Evolutionary conservation across 2,113 vertebrate species (phyloP).

Genomic region (Indicator indicator): DNA sequence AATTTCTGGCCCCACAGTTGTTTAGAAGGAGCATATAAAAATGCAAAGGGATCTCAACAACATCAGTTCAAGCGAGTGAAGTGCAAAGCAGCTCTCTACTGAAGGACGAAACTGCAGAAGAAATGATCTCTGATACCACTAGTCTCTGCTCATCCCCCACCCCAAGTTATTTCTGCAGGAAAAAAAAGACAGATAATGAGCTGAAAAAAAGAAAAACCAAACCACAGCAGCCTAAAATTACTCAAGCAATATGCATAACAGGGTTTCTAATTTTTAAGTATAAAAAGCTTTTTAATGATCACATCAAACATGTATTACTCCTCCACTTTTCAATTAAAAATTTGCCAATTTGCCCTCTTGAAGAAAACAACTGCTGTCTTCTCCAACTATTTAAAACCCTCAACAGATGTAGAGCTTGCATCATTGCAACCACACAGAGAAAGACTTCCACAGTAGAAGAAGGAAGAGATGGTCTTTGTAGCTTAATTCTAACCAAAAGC

Average conservation of each 20-base stretch:
- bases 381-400: conserved; percentile 54
- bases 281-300: conserved; percentile 50
- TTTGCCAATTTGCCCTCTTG: conserved; percentile 27
- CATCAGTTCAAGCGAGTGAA: neutral
- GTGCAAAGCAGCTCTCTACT: neutral
- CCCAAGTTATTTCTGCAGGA: neutral
- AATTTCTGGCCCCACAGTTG: neutral
- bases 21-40: neutral
- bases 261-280: conserved; percentile 20
- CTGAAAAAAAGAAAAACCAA: neutral
- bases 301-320: conserved; percentile 30
- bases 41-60: neutral
- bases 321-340: conserved; percentile 37
- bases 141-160: neutral
- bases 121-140: neutral
- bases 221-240: conserved; percentile 25
- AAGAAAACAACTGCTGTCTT: conserved; percentile 55
- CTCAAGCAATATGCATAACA: neutral
- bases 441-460: conserved; percentile 39
- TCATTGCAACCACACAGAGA: conserved; percentile 53
- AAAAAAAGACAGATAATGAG: neutral
- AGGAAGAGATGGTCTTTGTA: conserved; percentile 20
- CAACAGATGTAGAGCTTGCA: conserved; percentile 63
- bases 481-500: neutral
- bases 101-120: neutral